These are phyloP conservation scores for Alcedo atthis DNA, from an alignment of 2,797 vertebrate species.

Conservation along the genomic window DNA sequence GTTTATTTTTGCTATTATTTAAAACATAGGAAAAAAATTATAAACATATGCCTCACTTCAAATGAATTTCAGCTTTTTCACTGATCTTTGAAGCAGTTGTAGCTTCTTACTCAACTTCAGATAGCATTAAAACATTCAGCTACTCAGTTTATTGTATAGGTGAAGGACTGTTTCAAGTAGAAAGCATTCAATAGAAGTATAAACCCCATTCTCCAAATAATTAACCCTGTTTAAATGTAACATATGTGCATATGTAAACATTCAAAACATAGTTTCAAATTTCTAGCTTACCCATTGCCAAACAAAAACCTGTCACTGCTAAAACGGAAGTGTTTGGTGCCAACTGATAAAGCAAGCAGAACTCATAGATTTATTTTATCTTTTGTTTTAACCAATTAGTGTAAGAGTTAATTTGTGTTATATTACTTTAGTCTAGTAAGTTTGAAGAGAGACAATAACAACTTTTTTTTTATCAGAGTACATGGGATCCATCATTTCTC, in stretches of 20 bases:
- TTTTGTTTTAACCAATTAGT: neutral
- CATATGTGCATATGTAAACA: neutral
- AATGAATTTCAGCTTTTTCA: neutral
- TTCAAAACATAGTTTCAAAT: neutral
- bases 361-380: neutral
- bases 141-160: neutral
- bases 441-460: neutral
- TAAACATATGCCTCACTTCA: neutral
- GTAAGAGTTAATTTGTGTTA: neutral
- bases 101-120: neutral
- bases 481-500: accelerated
- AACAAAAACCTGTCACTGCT: neutral
- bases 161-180: neutral
- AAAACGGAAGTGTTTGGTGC: neutral
- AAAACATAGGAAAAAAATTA: neutral
- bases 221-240: neutral
- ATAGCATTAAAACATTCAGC: neutral
- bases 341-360: neutral
- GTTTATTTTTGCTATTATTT: neutral
- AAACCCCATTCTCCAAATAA: neutral
- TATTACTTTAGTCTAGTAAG: neutral
- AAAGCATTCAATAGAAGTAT: neutral
- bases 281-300: neutral
- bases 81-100: neutral
- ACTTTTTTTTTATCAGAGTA: neutral